Conservation (phyloP, 2,888 invertebrate genomes). For the Barypeithes pellucidus region DNA sequence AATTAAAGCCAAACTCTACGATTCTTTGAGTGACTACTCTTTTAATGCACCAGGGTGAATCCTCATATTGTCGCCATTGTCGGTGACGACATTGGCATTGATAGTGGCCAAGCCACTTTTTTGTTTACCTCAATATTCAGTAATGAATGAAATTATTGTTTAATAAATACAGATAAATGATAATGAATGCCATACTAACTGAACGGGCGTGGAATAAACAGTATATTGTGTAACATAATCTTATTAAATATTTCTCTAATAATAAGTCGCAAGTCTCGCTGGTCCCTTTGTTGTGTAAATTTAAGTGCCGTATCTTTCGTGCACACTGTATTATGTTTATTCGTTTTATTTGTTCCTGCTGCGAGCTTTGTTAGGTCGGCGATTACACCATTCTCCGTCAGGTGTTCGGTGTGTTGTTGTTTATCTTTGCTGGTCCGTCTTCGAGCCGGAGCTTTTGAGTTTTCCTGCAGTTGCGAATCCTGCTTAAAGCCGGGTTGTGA, state of each 20-base stretch:
- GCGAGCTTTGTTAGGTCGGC: conserved; percentile 26
- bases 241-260: not conserved
- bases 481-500: conserved; percentile 1
- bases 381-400: conserved; percentile 42
- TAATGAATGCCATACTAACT: not conserved
- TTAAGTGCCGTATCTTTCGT: conserved; percentile 18
- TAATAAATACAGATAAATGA: no score
- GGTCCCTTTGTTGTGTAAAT: not conserved
- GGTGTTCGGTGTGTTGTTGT: conserved; percentile 51
- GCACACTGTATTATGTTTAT: conserved; percentile 22
- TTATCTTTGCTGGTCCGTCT: conserved; percentile 30
- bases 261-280: not conserved
- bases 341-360: conserved; percentile 37
- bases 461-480: conserved; percentile 4
- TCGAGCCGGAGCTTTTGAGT: conserved; percentile 2
- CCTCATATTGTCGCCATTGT: not conserved
- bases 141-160: no score
- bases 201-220: not conserved
- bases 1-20: no score
- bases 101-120: no score
- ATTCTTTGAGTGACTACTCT: no score
- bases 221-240: not conserved
- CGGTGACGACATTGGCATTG: no score
- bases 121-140: no score
- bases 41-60: not conserved